Percentiles rank a stretch among this genome's conserved stretches.
Evolutionary conservation across 2,113 vertebrate genomes (phyloP).

Genomic region (Siniperca knerii): DNA sequence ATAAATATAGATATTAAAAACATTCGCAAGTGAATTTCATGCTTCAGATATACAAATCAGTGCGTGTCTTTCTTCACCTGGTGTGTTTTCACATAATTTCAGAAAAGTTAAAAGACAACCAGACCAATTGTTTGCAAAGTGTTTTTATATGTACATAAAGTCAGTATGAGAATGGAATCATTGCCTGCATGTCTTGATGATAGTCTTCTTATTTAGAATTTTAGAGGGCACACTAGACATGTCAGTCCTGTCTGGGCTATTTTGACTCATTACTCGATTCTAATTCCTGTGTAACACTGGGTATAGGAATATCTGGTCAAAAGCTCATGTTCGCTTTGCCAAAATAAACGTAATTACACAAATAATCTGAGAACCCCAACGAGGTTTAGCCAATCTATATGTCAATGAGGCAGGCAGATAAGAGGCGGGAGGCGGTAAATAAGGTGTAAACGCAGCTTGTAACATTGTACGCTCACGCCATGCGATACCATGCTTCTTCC

Average conservation of each 20-base stretch:
- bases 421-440: conserved; percentile 67
- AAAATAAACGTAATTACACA: conserved; percentile 77
- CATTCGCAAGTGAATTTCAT: neutral
- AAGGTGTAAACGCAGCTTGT: conserved; percentile 76
- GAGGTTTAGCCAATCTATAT: conserved; percentile 76
- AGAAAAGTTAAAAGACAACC: neutral
- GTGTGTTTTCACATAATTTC: neutral
- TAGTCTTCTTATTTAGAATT: neutral
- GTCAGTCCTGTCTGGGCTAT: neutral
- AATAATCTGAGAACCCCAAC: conserved; percentile 74
- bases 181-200: neutral
- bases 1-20: neutral
- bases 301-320: conserved; percentile 42
- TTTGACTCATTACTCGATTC: conserved; percentile 23
- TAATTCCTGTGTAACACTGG: conserved; percentile 25
- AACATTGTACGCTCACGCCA: conserved; percentile 67
- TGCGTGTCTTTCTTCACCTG: neutral
- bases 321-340: conserved; percentile 67
- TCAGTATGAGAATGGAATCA: neutral
- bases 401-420: conserved; percentile 62
- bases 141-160: neutral
- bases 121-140: neutral
- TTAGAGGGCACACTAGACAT: conserved; percentile 9
- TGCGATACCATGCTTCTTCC: conserved; percentile 71
- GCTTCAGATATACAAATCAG: neutral